Evolutionary conservation across 1,140 invertebrate species (phyloP).

Genomic region (Dreissena polymorpha): DNA sequence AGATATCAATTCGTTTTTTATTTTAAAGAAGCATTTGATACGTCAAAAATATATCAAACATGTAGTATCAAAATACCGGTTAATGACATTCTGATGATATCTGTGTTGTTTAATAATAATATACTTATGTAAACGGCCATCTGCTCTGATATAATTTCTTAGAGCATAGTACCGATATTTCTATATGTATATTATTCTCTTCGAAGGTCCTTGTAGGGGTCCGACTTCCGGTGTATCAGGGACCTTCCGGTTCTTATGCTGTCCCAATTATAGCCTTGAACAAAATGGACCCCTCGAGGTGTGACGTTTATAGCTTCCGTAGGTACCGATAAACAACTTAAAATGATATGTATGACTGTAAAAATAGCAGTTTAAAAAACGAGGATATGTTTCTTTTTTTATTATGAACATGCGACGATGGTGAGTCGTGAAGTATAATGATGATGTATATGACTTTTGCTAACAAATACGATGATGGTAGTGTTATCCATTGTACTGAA

Average conservation of each 20-base stretch:
- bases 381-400: not conserved
- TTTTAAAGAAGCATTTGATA: no score
- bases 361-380: not conserved
- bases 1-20: no score
- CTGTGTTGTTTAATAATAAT: no score
- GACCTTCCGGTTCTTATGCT: constrained; percentile 23
- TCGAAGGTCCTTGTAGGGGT: constrained; percentile 6
- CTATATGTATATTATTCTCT: no score
- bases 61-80: no score
- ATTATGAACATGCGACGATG: not conserved
- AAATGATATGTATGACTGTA: not conserved
- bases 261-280: constrained; percentile 37
- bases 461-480: not conserved
- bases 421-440: not conserved
- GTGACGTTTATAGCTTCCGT: constrained; percentile 16
- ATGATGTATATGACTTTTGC: not conserved
- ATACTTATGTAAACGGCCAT: no score
- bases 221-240: constrained; percentile 36
- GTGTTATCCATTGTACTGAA: not conserved
- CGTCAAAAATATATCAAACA: no score
- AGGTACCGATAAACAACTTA: not conserved
- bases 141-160: no score
- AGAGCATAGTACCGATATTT: no score
- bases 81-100: no score
- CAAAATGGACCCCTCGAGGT: constrained; percentile 32